Evolutionary conservation across 2,113 vertebrate species (phyloP), one percentile per base, ranked within the genome.

Genomic region (Beaufortia kweichowensis): DNA sequence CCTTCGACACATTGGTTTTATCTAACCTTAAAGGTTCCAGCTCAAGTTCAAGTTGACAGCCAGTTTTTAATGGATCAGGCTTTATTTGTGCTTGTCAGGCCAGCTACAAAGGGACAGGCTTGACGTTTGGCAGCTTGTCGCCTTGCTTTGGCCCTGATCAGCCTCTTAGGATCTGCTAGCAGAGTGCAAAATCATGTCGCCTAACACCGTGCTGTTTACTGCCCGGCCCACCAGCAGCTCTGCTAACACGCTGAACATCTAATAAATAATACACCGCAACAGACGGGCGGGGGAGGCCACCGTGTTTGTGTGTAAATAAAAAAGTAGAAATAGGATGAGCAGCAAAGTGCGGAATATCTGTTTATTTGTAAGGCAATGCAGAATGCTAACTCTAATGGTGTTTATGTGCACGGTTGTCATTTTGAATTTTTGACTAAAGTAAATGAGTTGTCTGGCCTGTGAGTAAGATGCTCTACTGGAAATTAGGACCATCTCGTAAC

Each of bases 121-220:
- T 90, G 91, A 92, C 89, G 90, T 91, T 89, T 94, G 93, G 92
- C 94, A 88, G 88, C 84, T 91, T 94, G 94, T 96, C 95, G 88
- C 90, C 89, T 94, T 89, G 86, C 89, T 92, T 95, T 87, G 89
- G 92, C 90, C 92, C 94, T 94, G 94, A 94, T 95, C 93, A 93
- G 92, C 89, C 93, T 95, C 93, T 87, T 91, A 92, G 94, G 94
- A 91, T 86, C 68, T 83, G 83, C 81, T 80, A 80, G 80, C 93
- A 94, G 94, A 98, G 96, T 97, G 97, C 95, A 96, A 97, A 98
- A 97, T 92, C 95, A 94, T 98, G 96, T 98, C 93, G 90, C 89
- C 92, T 90, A 93, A 94, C 91, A 95, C 93, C 90, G 91, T 93
- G 93, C 94, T 95, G 94, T 96, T 95, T 95, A 95, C 94, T 94